phyloP scores from a whole-genome alignment of 2,113 vertebrate genomes.

The Origma solitaria region DNA sequence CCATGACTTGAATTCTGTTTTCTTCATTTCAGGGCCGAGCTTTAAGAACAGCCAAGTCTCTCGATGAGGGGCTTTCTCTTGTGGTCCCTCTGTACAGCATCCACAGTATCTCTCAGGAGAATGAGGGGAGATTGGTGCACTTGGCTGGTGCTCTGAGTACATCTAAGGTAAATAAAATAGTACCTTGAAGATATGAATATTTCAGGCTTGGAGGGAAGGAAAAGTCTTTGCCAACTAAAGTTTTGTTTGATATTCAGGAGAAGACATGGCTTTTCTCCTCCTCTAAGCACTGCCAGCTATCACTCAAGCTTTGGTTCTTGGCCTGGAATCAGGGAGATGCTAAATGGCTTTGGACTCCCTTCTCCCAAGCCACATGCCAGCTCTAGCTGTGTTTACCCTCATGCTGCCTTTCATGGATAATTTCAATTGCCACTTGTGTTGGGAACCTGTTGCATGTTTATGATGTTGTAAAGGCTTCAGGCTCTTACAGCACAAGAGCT shows the following conservation, averaged over 20 bases:
- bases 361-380: background rate
- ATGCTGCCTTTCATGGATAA: background rate
- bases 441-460: background rate
- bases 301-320: background rate
- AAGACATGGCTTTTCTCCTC: background rate
- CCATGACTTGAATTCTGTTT: background rate
- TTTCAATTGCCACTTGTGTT: background rate
- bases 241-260: background rate
- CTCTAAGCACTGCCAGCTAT: background rate
- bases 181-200: background rate
- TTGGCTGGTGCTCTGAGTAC: conserved; percentile 81
- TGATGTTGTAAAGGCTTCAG: background rate
- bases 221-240: background rate
- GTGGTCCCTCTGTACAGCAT: conserved; percentile 77
- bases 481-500: background rate
- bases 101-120: conserved; percentile 72
- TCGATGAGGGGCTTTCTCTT: conserved; percentile 88
- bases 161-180: conserved; percentile 73
- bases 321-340: background rate
- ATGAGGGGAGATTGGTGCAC: conserved; percentile 85
- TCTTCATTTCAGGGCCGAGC: conserved; percentile 78
- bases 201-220: background rate
- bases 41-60: conserved; percentile 77
- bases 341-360: background rate
- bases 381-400: background rate